Base-by-base conservation (phyloP, 2,888 invertebrate species). In the Dioctria rufipes region DNA sequence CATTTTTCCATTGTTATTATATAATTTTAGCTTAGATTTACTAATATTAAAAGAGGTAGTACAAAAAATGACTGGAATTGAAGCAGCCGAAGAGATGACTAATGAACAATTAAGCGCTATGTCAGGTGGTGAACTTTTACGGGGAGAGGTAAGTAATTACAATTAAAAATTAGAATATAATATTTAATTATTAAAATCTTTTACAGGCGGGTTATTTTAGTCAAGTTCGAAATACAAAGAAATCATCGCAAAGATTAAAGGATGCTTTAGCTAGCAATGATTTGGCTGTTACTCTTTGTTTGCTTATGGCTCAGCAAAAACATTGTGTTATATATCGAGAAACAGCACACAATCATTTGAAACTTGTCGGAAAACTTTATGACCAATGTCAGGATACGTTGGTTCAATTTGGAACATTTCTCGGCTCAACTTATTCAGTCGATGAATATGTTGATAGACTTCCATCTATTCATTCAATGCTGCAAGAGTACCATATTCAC, bases 31-130 rank as follows among this genome's bases (percentile, higher is more conserved):
- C 90, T 93, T 94, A 91, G 98, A 98, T 90, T 91, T 98, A 85
- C 90, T 99, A 46, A 95, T 99, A 84, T 90, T 99, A 80, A 96
- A 98, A 88, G 99, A 99, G 90, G 95, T 99, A 84, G 96, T 99
- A 63, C 97, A 98, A 90, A 99, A 98, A 91, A 99, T 99, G 99
- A 97, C 98, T 0, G 99, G 99, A 5, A 97, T 99, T 80, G 99
- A 99, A 90, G 95, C 98, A 0, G 95, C 95, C 0, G 98, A 98
- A 88, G 98, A 98, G 89, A 95, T 98, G 92, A 99, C 99, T 0
- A 92, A 94, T 39, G 98, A 99, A 86, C 99, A 99, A 87, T 90
- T 99, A 79, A 97, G 97, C 86, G 98, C 99, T 0, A 95, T 99
- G 94, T 95, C 96, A 79, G 99, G 99, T 6, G 99, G 99, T 0